These are phyloP conservation scores for Synergus gifuensis DNA, from an alignment of 2,888 invertebrate species.

Conservation along the genomic window DNA sequence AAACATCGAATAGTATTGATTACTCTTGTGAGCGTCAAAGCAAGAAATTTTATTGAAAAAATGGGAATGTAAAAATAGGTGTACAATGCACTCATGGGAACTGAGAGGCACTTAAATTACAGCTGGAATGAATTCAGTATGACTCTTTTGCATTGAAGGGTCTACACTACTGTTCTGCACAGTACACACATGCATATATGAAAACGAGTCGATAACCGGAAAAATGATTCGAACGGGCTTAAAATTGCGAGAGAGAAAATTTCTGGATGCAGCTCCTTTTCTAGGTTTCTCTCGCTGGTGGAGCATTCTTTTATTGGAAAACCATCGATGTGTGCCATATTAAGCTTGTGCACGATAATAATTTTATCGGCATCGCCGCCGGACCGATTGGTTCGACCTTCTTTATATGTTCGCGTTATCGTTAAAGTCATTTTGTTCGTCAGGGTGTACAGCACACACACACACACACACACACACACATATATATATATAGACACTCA, in stretches of 20 bases:
- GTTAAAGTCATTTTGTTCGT: slow-evolving; percentile 46
- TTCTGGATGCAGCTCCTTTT: not conserved
- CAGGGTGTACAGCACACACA: not conserved
- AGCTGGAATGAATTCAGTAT: not conserved
- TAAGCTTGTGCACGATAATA: slow-evolving; percentile 51
- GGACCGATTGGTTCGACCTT: slow-evolving; percentile 52
- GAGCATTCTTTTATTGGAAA: slow-evolving; percentile 56
- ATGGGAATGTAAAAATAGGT: not conserved
- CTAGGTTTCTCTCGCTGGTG: not conserved
- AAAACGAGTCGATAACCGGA: not conserved
- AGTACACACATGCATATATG: not conserved
- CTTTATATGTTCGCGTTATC: slow-evolving; percentile 51
- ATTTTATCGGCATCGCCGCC: slow-evolving; percentile 49
- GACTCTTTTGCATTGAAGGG: slow-evolving; percentile 15
- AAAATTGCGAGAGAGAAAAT: not conserved
- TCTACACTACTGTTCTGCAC: not conserved
- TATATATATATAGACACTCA: not conserved
- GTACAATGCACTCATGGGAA: not conserved
- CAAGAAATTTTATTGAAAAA: not conserved
- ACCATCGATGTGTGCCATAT: slow-evolving; percentile 51
- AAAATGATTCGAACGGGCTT: not conserved
- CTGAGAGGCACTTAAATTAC: slow-evolving; percentile 9
- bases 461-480: too few species aligned
- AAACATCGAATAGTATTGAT: not conserved
- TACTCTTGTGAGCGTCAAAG: not conserved